phyloP scores from a whole-genome alignment of 2,888 invertebrate genomes.

The Xanthostigma xanthostigma region DNA sequence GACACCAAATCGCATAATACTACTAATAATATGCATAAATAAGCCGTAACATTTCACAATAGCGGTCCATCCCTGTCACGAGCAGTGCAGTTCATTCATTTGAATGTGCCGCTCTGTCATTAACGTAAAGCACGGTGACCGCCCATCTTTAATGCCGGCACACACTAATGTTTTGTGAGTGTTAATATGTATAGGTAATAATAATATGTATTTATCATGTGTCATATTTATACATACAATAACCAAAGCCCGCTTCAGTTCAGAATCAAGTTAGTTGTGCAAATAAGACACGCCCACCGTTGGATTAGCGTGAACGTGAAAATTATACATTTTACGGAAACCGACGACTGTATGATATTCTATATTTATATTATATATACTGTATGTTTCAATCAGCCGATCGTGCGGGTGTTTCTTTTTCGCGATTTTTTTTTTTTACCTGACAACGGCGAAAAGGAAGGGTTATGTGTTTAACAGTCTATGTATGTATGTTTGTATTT shows the following conservation, averaged over 20 bases:
- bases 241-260: slow-evolving; percentile 1
- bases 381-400: no score
- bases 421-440: no score
- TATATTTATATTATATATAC: no score
- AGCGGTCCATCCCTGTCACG: no score
- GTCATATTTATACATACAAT: slow-evolving; percentile 1
- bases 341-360: background rate
- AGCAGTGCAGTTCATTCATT: background rate
- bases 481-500: no score
- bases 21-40: no score
- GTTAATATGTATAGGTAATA: background rate
- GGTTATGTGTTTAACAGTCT: no score
- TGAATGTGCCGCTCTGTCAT: slow-evolving; percentile 3
- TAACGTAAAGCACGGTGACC: slow-evolving; percentile 2
- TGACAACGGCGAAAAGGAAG: no score
- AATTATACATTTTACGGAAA: slow-evolving; percentile 7
- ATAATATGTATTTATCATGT: slow-evolving; percentile 6
- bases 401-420: no score
- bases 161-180: no score
- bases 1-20: no score
- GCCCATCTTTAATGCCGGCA: slow-evolving; percentile 4
- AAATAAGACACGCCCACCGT: slow-evolving; percentile 1
- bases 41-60: no score
- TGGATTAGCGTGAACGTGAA: slow-evolving; percentile 7
- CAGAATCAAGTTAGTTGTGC: slow-evolving; percentile 4